Evolutionary conservation across 2,888 invertebrate species (phyloP).

Genomic region (Tipula unca): DNA sequence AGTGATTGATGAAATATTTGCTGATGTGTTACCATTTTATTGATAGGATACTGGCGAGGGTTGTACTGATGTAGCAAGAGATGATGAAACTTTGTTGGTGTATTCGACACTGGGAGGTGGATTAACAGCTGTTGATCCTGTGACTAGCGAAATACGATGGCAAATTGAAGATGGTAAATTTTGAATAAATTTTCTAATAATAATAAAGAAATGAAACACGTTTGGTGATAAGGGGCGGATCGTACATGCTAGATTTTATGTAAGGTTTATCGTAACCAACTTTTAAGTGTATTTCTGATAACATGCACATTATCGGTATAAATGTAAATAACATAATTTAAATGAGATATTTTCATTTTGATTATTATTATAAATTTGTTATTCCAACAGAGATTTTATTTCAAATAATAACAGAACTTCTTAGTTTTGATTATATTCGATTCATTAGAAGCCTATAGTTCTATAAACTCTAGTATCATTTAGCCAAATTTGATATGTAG

Average conservation of each 20-base stretch:
- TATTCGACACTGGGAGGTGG: slow-evolving; percentile 91
- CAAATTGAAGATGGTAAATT: slow-evolving; percentile 76
- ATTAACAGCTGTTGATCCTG: slow-evolving; percentile 80
- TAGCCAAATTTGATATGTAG: no score
- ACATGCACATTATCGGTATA: background rate
- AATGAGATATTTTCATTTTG: background rate
- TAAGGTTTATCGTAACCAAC: background rate
- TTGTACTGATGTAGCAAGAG: slow-evolving; percentile 57
- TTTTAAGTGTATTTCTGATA: background rate
- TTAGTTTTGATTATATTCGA: no score
- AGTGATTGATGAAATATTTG: background rate
- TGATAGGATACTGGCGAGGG: slow-evolving; percentile 35
- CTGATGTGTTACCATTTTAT: background rate
- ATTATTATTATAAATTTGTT: no score
- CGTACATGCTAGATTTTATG: background rate
- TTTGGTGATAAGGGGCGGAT: background rate
- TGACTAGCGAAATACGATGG: slow-evolving; percentile 82
- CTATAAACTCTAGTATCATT: no score
- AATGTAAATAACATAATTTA: background rate
- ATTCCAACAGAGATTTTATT: no score
- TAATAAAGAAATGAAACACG: background rate
- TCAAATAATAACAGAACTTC: no score
- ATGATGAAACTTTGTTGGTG: slow-evolving; percentile 67
- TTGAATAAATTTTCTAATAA: background rate
- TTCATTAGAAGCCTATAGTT: no score